Conservation (phyloP, 1,140 invertebrate species). For the Heliconius himera region DNA sequence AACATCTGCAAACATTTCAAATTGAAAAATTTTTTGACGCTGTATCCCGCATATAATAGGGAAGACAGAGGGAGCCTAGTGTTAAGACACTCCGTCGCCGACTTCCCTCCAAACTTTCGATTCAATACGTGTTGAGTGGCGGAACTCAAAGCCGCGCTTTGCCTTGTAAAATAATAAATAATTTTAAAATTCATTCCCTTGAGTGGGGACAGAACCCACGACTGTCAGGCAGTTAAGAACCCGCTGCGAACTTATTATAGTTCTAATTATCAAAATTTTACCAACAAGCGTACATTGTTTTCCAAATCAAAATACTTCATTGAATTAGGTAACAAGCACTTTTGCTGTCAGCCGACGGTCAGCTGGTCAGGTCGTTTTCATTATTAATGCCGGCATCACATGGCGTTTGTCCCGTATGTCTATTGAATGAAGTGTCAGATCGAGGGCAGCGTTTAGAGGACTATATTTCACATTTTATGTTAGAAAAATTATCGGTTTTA, state of each 20-base stretch:
- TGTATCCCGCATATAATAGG: no score
- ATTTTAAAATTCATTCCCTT: no score
- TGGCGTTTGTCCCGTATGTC: constrained; percentile 4
- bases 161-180: no score
- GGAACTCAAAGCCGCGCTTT: no score
- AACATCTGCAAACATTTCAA: no score
- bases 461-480: not conserved
- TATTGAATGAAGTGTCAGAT: constrained; percentile 17
- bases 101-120: no score
- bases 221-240: no score
- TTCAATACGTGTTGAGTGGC: no score
- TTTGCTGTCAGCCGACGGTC: constrained; percentile 10
- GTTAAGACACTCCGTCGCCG: no score
- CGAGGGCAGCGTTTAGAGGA: constrained; percentile 1
- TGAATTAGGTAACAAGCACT: constrained; percentile 9
- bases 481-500: not conserved
- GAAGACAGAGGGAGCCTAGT: no score
- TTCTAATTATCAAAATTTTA: not conserved
- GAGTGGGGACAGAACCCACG: no score
- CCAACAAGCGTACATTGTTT: not conserved
- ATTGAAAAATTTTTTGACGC: no score
- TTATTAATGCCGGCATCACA: constrained; percentile 12
- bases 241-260: not conserved
- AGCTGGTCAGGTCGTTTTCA: constrained; percentile 17
- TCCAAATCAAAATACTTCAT: constrained; percentile 11